Evolutionary conservation across 2,888 invertebrate genomes (phyloP), one percentile per base, ranked within the genome.

Genomic region (Leucozona laternaria): DNA sequence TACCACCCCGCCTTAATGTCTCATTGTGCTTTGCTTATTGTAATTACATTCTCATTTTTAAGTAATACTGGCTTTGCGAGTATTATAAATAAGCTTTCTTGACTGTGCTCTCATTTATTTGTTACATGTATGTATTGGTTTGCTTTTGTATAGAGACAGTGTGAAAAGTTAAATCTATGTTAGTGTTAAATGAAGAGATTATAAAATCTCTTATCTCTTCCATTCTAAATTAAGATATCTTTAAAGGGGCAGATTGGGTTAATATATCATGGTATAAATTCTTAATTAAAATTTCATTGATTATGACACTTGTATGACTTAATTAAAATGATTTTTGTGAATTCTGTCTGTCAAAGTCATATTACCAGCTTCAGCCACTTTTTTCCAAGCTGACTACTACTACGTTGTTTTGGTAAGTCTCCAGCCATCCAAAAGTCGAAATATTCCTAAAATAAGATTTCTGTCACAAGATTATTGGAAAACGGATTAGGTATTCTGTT

Each of bases 1-100:
- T 31, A 57, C 10, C 34, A 58, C 60, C 37, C 58, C 60, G 60
- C 60, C 60, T 60, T 40, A 60, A 37, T 60, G 60, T 60, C 60
- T 60, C 60, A 40, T 37, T 60, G 60, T 60, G 37, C 37, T 37
- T 37, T 60, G 37, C 22, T 40, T 22, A 11, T 22, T 60, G 60
- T 60, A 40, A 60, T 60, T 15, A 60, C 60, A 60, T 60, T 60
- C 22, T 60, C 13, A 20, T 60, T 17, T 60, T 40, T 4, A 60
- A 37, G 17, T 7, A 34, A 20, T 34, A 37, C 58, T 34, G 22
- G 37, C 13, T 11, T 5, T 10, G 48, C 0, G 22, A 22, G 34
- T 34, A 34, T 28, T 28, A 28, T 28, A 45, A 25, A 58, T 62
- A 62, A 40, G 40, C 40, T 62, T 43, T 62, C 25, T 25, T 62